Evolutionary conservation across 1,140 invertebrate genomes (phyloP).

Genomic region (Heliothis virescens): DNA sequence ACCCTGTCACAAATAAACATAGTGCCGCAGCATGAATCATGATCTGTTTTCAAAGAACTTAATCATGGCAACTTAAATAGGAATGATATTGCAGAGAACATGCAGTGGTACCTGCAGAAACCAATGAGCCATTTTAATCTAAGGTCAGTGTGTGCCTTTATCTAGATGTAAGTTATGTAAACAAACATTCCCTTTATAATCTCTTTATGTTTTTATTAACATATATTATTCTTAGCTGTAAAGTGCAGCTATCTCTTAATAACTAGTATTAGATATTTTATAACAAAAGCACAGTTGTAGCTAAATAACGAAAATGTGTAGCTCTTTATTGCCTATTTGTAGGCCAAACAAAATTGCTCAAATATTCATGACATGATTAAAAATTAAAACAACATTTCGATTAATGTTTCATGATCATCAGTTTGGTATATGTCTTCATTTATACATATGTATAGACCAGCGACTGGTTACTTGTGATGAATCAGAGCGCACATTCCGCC

Average conservation of each 20-base stretch:
- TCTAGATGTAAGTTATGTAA: slow-evolving; percentile 59
- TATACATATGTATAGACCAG: too few species aligned
- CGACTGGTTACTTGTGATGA: too few species aligned
- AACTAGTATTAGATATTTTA: too few species aligned
- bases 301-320: too few species aligned
- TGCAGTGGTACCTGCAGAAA: slow-evolving; percentile 72
- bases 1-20: not conserved
- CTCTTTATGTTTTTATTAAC: slow-evolving; percentile 12
- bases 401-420: too few species aligned
- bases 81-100: slow-evolving; percentile 40
- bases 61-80: slow-evolving; percentile 16
- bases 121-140: slow-evolving; percentile 77
- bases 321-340: too few species aligned
- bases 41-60: not conserved
- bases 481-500: not conserved
- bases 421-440: too few species aligned
- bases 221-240: not conserved
- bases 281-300: too few species aligned
- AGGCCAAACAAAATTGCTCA: too few species aligned
- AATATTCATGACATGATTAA: too few species aligned
- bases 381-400: too few species aligned
- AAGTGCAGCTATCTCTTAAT: slow-evolving; percentile 16
- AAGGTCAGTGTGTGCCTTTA: slow-evolving; percentile 59
- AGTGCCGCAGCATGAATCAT: not conserved
- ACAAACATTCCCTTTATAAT: slow-evolving; percentile 67